Base-by-base conservation (phyloP, 2,797 vertebrate species). In the Enteromius afrohamiltoni region DNA sequence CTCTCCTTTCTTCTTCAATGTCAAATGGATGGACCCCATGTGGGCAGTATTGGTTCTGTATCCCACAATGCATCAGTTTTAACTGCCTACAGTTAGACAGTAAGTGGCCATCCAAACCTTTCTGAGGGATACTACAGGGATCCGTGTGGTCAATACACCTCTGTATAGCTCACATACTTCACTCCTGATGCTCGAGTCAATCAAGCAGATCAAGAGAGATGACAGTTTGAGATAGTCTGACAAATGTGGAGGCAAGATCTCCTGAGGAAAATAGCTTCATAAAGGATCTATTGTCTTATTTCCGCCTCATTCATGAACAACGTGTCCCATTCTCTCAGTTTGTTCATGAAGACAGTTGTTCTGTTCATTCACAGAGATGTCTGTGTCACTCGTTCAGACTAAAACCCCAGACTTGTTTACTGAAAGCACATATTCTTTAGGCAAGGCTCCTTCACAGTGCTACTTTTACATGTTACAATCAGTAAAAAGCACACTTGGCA, bases 11-110 rank as follows among this genome's bases (percentile, higher is more conserved):
- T 70, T 29, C 23, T 45, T 51, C 23, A 0, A 1, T 17, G 42
- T 80, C 19, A 31, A 60, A 37, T 49, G 17, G 16, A 80, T 76
- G 17, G 49, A 58, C 9, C 83, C 73, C 64, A 70, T 82, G 79
- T 77, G 79, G 55, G 47, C 42, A 42, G 26, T 82, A 73, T 45
- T 26, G 45, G n/a, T 21, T 53, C 42, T 53, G 67, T 55, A 51
- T 49, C 53, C 47, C 77, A 70, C 77, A 73, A 64, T 80, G 60
- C 73, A 83, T 77, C 74, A 73, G 55, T 23, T 68, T 68, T 51
- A 71, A 77, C 60, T 65, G 1, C 40, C 77, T 65, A 47, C 70
- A 62, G 17, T 26, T 62, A 37, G 75, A 79, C 75, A 78, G 53
- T 64, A 47, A 77, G 55, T 82, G 65, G 29, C 3, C 53, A 77